These are phyloP conservation scores for Standfussiana lucernea DNA, from an alignment of 2,888 invertebrate species.

Conservation along the genomic window DNA sequence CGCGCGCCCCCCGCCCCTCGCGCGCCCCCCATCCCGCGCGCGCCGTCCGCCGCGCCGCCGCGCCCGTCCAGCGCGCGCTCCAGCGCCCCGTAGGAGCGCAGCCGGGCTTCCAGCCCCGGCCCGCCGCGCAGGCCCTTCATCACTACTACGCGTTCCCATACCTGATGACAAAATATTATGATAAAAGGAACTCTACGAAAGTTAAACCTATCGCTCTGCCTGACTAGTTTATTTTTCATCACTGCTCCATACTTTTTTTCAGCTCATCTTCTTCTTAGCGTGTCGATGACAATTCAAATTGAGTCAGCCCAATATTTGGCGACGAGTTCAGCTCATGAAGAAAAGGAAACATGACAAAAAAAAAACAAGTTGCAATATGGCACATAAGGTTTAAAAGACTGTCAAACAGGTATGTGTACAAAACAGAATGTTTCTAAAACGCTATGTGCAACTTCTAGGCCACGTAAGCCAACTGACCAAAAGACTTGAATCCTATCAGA, in stretches of 20 bases:
- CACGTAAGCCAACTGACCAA: background rate
- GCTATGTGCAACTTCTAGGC: background rate
- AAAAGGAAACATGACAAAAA: background rate
- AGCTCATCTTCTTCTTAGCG: too few species aligned
- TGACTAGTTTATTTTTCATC: background rate
- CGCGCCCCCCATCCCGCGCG: constrained; percentile 87
- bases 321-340: background rate
- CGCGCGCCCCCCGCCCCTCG: constrained; percentile 89
- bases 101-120: constrained; percentile 91
- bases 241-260: background rate
- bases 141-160: constrained; percentile 91
- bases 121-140: constrained; percentile 81
- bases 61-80: constrained; percentile 92
- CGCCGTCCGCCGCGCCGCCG: constrained; percentile 89
- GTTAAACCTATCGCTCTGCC: background rate
- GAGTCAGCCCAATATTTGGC: too few species aligned
- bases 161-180: constrained; percentile 84
- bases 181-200: background rate
- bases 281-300: too few species aligned
- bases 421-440: background rate
- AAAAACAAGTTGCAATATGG: background rate
- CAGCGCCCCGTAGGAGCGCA: constrained; percentile 92
- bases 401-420: background rate
- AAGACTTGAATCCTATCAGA: background rate
- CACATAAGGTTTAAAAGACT: background rate